Evolutionary conservation across 2,888 invertebrate species (phyloP).

Genomic region (Meghimatium bilineatum): DNA sequence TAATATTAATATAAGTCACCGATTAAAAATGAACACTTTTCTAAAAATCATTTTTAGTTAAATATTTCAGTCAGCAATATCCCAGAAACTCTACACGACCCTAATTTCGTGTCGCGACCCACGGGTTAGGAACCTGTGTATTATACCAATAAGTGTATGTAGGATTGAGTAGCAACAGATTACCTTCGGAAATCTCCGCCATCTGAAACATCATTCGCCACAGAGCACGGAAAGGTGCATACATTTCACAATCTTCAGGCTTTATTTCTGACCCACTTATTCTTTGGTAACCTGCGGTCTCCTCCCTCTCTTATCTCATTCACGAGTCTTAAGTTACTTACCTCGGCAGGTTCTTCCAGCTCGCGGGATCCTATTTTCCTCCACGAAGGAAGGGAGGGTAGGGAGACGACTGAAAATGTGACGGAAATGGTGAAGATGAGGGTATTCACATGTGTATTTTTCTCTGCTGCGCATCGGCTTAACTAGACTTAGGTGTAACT

Average conservation of each 20-base stretch:
- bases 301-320: constrained; percentile 16
- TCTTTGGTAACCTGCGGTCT: not conserved
- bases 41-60: too few relatives aligned
- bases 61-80: too few relatives aligned
- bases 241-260: not conserved
- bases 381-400: not conserved
- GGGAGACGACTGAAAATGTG: not conserved
- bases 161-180: too few relatives aligned
- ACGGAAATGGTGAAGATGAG: too few relatives aligned
- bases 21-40: too few relatives aligned
- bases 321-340: not conserved
- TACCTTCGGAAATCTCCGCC: too few relatives aligned
- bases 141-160: too few relatives aligned
- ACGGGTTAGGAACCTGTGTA: too few relatives aligned
- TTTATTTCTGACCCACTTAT: constrained; percentile 2
- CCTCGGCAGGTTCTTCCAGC: not conserved
- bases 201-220: not conserved
- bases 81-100: too few relatives aligned
- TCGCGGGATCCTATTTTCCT: not conserved
- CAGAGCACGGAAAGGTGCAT: not conserved
- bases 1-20: too few relatives aligned
- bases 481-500: too few relatives aligned
- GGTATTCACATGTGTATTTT: not conserved
- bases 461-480: not conserved
- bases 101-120: too few relatives aligned